Base-by-base conservation (phyloP, 2,888 invertebrate species). In the Gymnocheta viridis region DNA sequence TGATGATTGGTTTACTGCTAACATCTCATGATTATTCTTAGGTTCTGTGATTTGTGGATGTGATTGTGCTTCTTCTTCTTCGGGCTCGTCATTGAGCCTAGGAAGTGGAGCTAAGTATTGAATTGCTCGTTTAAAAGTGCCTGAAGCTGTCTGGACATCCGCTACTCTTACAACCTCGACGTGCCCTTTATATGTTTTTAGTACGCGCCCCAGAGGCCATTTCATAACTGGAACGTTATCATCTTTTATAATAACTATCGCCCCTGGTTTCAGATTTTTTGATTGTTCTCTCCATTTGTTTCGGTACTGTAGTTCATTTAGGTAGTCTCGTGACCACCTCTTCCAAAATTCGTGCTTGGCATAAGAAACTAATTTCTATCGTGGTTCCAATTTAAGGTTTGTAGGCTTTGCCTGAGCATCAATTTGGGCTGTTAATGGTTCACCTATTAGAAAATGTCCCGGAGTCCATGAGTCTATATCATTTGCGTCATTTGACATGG, bases 341-440 rank as follows among this genome's bases (percentile, higher is more conserved):
- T 54, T 72, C 85, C 86, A 87, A 62, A 86, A 87, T 38, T 79
- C 74, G 10, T 85, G 69, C 35, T 76, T 79, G 22, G 86, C 32
- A 14, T 69, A 51, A 12, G 27, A 62, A n/a, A 84, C 58, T 19
- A 79, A 58, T 62, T 85, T 78, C 82, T 78, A 80, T 19, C 70
- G 47, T 6, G 47, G 60, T 38, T 38, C 51, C 24, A 67, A 67
- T 35, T 67, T 51, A n/a, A 35, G 35, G 35, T 51, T 67, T 51
- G 38, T 69, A 4, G 24, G 9, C n/a, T 35, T 51, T 4, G 35
- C 35, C 19, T 38, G 51, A 14, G 22, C 51, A 35, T 54, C 22
- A n/a, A 67, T 51, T 67, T 67, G 51, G 9, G 67, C 67, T 9
- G 10, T 35, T 47, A 51, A 22, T 22, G 38, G 67, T 38, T 51